phyloP scores from a whole-genome alignment of 2,888 invertebrate genomes.

The Willowsia nigromaculata region DNA sequence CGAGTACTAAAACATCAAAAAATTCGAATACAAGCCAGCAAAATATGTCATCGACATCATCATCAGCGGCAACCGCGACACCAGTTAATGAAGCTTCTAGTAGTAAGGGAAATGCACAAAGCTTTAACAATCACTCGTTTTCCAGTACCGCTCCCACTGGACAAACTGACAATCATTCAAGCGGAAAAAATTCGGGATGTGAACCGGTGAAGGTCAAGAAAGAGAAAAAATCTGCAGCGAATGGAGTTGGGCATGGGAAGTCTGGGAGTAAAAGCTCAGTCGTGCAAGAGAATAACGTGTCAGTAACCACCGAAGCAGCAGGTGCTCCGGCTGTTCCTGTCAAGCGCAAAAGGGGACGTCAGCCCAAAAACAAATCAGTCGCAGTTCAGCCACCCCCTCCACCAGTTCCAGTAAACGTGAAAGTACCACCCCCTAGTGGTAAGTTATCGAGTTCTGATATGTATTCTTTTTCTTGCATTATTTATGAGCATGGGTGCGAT shows the following conservation, averaged over 20 bases:
- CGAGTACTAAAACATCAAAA: conserved; percentile 42
- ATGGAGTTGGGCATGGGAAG: conserved; percentile 59
- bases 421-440: conserved; percentile 42
- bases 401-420: conserved; percentile 43
- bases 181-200: conserved; percentile 73
- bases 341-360: conserved; percentile 73
- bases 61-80: conserved; percentile 19
- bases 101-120: conserved; percentile 64
- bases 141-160: conserved; percentile 54
- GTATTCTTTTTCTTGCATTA: no score
- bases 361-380: conserved; percentile 65
- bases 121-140: conserved; percentile 65
- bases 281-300: conserved; percentile 60
- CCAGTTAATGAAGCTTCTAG: conserved; percentile 50
- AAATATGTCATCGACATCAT: neutral
- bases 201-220: conserved; percentile 75
- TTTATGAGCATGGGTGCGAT: no score
- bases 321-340: conserved; percentile 52
- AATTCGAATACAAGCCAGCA: conserved; percentile 30
- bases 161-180: conserved; percentile 71
- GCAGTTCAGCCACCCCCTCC: conserved; percentile 59
- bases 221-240: conserved; percentile 53
- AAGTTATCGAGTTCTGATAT: neutral
- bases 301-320: conserved; percentile 12
- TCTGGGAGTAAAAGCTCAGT: conserved; percentile 42